Conservation (phyloP, 2,113 vertebrate genomes). For the Eulemur macaco region DNA sequence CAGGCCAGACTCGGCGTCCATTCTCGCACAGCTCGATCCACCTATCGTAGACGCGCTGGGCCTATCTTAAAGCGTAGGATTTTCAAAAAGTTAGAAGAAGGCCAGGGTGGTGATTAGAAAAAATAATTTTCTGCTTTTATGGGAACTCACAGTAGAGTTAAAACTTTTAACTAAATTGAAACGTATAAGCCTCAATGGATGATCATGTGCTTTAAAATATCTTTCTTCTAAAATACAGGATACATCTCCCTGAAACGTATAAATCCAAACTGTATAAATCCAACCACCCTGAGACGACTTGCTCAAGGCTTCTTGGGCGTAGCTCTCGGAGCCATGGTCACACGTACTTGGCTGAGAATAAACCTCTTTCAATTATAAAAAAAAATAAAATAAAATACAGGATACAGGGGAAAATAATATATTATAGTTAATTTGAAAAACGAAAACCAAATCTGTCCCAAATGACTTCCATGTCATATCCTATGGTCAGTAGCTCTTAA, state of each 20-base stretch:
- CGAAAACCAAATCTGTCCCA: background rate
- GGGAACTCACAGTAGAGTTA: background rate
- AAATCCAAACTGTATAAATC: no score
- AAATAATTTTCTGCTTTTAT: background rate
- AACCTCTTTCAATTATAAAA: no score
- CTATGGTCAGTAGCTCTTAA: background rate
- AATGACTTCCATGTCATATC: background rate
- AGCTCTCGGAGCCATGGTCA: no score
- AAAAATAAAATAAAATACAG: background rate
- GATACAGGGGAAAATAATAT: background rate
- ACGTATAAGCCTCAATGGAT: background rate
- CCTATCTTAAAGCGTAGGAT: constrained; percentile 81
- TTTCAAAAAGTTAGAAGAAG: constrained; percentile 24
- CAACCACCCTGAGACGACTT: no score
- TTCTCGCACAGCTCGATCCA: constrained; percentile 89
- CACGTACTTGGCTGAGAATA: no score
- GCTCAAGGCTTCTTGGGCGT: no score
- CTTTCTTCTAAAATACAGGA: background rate
- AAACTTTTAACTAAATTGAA: constrained; percentile 28
- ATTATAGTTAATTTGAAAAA: background rate
- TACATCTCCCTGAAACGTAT: no score
- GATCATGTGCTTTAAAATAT: background rate
- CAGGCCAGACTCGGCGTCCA: constrained; percentile 84
- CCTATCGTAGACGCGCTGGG: constrained; percentile 74
- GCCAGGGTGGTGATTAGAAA: background rate